Percentiles rank a stretch among this genome's conserved stretches.
Evolutionary conservation across 1,140 invertebrate species (phyloP).

Genomic region (Piezodorus guildinii): DNA sequence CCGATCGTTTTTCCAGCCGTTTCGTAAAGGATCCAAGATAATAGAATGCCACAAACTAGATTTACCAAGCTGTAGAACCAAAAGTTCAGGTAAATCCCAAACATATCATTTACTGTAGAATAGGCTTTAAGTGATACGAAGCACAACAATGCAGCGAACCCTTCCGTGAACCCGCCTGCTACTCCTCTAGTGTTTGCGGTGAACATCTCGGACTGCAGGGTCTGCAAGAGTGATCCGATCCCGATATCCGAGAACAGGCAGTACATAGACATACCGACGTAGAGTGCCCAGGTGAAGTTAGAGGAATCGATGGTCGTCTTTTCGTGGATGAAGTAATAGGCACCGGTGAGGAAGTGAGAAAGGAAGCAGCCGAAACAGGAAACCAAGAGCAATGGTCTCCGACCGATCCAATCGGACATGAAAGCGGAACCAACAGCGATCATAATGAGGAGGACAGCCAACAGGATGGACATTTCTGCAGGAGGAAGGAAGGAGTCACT

Average conservation of each 20-base stretch:
- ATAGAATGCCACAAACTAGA: no score
- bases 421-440: conserved; percentile 36
- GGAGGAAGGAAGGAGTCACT: neutral
- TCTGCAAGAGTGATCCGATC: conserved; percentile 25
- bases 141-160: no score
- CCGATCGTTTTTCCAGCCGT: no score
- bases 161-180: conserved; percentile 17
- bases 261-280: neutral
- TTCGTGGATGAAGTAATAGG: conserved; percentile 20
- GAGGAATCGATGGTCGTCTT: neutral
- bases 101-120: no score
- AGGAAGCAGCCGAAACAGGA: conserved; percentile 5
- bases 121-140: no score
- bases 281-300: neutral
- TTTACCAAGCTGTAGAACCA: no score
- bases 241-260: conserved; percentile 22
- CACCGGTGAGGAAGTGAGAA: conserved; percentile 18
- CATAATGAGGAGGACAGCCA: conserved; percentile 31
- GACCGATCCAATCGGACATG: conserved; percentile 37
- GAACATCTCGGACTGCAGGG: conserved; percentile 28
- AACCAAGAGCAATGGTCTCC: conserved; percentile 33
- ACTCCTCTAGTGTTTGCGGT: conserved; percentile 21
- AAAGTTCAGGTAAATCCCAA: no score
- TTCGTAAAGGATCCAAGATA: no score
- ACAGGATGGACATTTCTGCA: conserved; percentile 28